Evolutionary conservation across 2,797 vertebrate genomes (phyloP).

Genomic region (Spizella passerina): DNA sequence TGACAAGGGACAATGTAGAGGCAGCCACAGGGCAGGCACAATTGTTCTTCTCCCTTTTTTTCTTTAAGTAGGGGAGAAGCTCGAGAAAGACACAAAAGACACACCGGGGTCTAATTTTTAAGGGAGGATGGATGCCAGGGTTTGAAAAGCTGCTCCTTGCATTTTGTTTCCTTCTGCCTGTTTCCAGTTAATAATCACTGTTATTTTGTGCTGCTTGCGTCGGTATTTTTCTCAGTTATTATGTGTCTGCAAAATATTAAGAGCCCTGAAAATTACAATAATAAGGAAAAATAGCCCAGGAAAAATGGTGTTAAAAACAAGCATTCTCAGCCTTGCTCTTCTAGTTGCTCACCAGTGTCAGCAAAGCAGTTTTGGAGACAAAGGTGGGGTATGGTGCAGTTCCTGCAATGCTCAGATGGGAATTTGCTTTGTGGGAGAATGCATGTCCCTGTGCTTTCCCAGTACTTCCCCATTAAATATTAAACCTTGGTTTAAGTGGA

Average conservation of each 20-base stretch:
- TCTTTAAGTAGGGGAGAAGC: neutral
- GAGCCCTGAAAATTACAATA: neutral
- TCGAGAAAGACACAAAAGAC: neutral
- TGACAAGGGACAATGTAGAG: neutral
- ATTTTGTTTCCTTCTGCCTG: slow-evolving; percentile 13
- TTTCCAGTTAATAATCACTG: slow-evolving; percentile 11
- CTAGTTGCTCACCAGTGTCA: neutral
- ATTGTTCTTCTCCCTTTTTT: slow-evolving; percentile 1
- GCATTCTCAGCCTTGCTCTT: neutral
- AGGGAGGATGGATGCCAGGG: neutral
- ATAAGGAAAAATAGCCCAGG: neutral
- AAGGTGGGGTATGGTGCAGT: neutral
- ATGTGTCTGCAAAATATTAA: slow-evolving; percentile 18
- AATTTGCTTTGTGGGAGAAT: neutral
- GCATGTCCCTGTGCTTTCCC: neutral
- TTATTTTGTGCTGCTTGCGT: neutral
- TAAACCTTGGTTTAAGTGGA: neutral
- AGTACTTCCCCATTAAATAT: neutral
- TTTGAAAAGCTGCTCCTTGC: neutral
- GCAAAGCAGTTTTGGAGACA: neutral
- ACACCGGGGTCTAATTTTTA: neutral
- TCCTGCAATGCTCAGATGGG: neutral
- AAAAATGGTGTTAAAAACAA: neutral
- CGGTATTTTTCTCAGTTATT: neutral
- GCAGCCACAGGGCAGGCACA: neutral